Evolutionary conservation across 1,140 invertebrate species (phyloP).

Genomic region (Ceratosolen solmsi): DNA sequence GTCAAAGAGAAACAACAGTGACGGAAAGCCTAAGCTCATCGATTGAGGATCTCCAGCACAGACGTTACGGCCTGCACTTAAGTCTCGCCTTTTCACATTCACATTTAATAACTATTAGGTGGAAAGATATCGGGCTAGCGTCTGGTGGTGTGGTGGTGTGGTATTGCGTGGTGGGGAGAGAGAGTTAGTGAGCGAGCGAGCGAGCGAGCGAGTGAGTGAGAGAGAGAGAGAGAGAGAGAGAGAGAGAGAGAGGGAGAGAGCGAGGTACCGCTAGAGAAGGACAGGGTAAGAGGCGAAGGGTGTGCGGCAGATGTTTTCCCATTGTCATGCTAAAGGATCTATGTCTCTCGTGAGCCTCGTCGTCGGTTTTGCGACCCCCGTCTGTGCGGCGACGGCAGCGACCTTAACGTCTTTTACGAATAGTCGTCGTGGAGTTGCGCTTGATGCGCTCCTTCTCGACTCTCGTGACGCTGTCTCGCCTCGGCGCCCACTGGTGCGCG

Average conservation of each 20-base stretch:
- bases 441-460: too few species aligned
- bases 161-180: too few species aligned
- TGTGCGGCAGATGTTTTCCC: constrained; percentile 61
- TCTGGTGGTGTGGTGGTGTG: too few species aligned
- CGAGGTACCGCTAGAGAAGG: constrained; percentile 4
- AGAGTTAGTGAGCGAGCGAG: constrained; percentile 6
- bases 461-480: too few species aligned
- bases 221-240: constrained; percentile 21
- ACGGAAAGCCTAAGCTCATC: neutral
- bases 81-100: constrained; percentile 42
- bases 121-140: constrained; percentile 33
- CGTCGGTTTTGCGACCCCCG: constrained; percentile 14
- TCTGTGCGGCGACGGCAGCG: neutral
- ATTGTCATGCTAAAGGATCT: constrained; percentile 64
- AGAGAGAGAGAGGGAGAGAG: constrained; percentile 5
- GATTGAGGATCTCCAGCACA: neutral
- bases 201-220: neutral
- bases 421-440: too few species aligned
- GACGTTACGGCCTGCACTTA: neutral
- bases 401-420: constrained; percentile 38
- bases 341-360: constrained; percentile 33
- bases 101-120: constrained; percentile 48
- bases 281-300: constrained; percentile 41
- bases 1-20: neutral
- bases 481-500: too few species aligned